A percentile compares a stretch with the other conserved stretches of the same genome.
phyloP scores from a whole-genome alignment of 2,888 invertebrate species.

The Habrosyne pyritoides region DNA sequence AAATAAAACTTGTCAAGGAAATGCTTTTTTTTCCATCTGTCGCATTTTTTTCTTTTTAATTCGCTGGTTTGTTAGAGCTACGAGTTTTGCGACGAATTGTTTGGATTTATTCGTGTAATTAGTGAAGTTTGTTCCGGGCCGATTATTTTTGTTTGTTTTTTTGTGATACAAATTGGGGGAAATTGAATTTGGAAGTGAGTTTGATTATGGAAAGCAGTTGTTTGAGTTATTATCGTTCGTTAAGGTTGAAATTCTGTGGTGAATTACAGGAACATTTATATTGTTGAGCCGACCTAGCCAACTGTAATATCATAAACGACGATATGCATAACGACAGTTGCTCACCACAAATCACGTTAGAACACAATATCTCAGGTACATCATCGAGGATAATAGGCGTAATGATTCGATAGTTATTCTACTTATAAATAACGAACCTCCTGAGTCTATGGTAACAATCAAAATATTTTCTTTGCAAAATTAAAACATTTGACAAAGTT shows the following conservation, averaged over 20 bases:
- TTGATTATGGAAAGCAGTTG: slow-evolving; percentile 52
- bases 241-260: slow-evolving; percentile 22
- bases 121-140: slow-evolving; percentile 79
- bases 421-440: too few species aligned
- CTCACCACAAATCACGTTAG: too few species aligned
- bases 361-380: background rate
- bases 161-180: slow-evolving; percentile 65
- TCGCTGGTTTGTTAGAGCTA: slow-evolving; percentile 67
- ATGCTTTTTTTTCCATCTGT: slow-evolving; percentile 76
- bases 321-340: too few species aligned
- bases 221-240: slow-evolving; percentile 42
- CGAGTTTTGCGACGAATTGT: slow-evolving; percentile 67
- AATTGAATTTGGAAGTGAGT: slow-evolving; percentile 65
- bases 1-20: slow-evolving; percentile 83
- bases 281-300: background rate
- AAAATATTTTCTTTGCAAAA: too few species aligned
- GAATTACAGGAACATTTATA: slow-evolving; percentile 7
- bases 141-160: slow-evolving; percentile 75
- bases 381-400: too few species aligned
- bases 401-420: too few species aligned
- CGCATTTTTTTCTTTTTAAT: slow-evolving; percentile 72
- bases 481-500: too few species aligned
- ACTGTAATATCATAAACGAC: too few species aligned
- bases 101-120: slow-evolving; percentile 82
- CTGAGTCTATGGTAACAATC: too few species aligned